Evolutionary conservation across 2,888 invertebrate species (phyloP), one percentile per base, ranked within the genome.

Genomic region (Papilio protenor): DNA sequence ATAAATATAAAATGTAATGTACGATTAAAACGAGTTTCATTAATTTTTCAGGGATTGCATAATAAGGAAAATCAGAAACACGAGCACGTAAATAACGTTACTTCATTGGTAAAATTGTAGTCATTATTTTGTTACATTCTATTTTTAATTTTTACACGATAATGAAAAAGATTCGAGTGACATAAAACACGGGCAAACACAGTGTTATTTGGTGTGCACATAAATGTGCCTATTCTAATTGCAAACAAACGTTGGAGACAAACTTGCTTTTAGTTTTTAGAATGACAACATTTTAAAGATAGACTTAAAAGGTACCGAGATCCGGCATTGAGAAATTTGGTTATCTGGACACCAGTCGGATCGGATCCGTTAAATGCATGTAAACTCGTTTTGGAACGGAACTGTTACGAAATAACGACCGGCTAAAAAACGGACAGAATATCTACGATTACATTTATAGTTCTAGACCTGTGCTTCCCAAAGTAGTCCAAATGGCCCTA

Each of bases 311-410:
- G 73, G 75, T n/a, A 77, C 40, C 49, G 73, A 79, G 78, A 77
- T 80, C 74, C 80, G 80, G 80, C 64, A 77, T 81, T 80, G 76
- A 75, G 79, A 79, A 77, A 77, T 77, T 73, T 55, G 71, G 77
- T 75, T 75, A 77, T 76, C 71, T 73, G 73, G 21, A 47, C 49
- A 76, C 75, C 47, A 72, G 66, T 77, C 33, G 33, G 33, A 33
- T 69, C 73, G 69, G 76, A 71, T 64, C 55, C 71, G 52, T 57
- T 27, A 49, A 72, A 33, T 21, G 77, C 59, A 80, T 72, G 78
- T 77, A 79, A 81, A 81, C 75, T 71, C 55, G 79, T 84, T 82
- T 81, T 70, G 79, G 81, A 81, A 82, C 79, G 73, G 75, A 76
- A 73, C 69, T 73, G 79, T 82, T 82, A 81, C 79, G 80, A 82